Evolutionary conservation across 1,140 invertebrate genomes (phyloP).

Genomic region (Sitobion miscanthi): DNA sequence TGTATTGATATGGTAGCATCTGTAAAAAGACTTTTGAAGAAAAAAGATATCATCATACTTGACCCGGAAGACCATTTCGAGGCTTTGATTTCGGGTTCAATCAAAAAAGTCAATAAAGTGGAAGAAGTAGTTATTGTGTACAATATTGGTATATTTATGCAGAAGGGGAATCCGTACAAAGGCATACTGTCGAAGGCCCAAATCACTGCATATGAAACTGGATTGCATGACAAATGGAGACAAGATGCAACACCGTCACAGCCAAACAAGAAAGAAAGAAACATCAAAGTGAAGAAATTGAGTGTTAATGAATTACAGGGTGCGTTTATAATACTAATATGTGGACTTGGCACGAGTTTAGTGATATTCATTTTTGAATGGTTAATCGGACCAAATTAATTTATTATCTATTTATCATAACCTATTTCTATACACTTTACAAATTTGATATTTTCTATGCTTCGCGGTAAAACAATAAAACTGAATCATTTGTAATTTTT

Average conservation of each 20-base stretch:
- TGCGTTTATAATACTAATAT: conserved; percentile 19
- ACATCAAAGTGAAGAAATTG: not conserved
- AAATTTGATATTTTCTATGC: too few relatives aligned
- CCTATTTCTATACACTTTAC: too few relatives aligned
- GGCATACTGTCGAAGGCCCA: not conserved
- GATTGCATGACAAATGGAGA: conserved; percentile 28
- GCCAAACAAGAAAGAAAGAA: not conserved
- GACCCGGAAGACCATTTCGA: conserved; percentile 47
- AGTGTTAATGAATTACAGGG: conserved; percentile 21
- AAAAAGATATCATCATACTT: conserved; percentile 27
- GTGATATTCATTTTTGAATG: not conserved
- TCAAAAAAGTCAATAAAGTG: conserved; percentile 10
- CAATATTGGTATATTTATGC: conserved; percentile 26
- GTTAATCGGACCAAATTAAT: not conserved
- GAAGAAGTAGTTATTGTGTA: conserved; percentile 6
- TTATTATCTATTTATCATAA: too few relatives aligned
- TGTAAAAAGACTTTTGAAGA: not conserved
- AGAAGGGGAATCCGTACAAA: conserved; percentile 25
- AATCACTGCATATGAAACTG: conserved; percentile 14
- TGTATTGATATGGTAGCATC: not conserved
- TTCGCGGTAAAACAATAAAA: too few relatives aligned
- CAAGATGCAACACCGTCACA: not conserved
- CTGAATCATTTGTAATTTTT: too few relatives aligned
- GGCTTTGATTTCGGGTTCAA: not conserved
- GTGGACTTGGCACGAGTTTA: not conserved